phyloP scores from a whole-genome alignment of 2,113 vertebrate species.

The Reinhardtius hippoglossoides region DNA sequence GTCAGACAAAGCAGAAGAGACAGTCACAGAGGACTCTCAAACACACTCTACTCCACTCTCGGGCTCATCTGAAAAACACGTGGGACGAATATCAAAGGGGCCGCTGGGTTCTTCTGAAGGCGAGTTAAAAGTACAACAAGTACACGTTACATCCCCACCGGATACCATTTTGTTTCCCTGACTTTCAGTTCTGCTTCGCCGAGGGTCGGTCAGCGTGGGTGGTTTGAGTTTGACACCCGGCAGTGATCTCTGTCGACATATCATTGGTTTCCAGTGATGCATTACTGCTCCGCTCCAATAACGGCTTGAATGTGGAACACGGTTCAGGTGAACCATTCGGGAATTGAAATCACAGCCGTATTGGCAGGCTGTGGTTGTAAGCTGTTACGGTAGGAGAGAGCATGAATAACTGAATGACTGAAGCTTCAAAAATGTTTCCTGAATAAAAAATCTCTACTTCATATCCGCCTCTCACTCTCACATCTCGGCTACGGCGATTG shows the following conservation, averaged over 20 bases:
- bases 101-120: slow-evolving; percentile 36
- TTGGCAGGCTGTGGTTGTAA: slow-evolving; percentile 2
- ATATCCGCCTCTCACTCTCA: slow-evolving; percentile 20
- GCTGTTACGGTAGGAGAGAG: not conserved
- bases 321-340: slow-evolving; percentile 30
- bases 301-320: slow-evolving; percentile 29
- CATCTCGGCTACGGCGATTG: slow-evolving; percentile 25
- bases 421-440: slow-evolving; percentile 9
- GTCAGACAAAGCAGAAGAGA: slow-evolving; percentile 62
- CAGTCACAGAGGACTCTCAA: slow-evolving; percentile 53
- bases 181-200: slow-evolving; percentile 16
- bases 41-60: slow-evolving; percentile 49
- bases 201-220: slow-evolving; percentile 32
- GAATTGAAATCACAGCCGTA: slow-evolving; percentile 25
- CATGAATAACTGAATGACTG: slow-evolving; percentile 42
- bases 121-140: slow-evolving; percentile 52
- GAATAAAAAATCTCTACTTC: slow-evolving; percentile 21
- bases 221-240: slow-evolving; percentile 46
- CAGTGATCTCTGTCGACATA: slow-evolving; percentile 31
- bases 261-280: slow-evolving; percentile 47
- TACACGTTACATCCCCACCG: slow-evolving; percentile 11
- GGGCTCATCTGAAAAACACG: slow-evolving; percentile 60
- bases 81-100: slow-evolving; percentile 54
- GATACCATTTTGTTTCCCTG: slow-evolving; percentile 29
- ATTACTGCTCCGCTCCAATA: slow-evolving; percentile 31